A percentile compares a stretch with the other conserved stretches of the same genome.
phyloP scores from a whole-genome alignment of 2,888 invertebrate species.

The Amiota communis region DNA sequence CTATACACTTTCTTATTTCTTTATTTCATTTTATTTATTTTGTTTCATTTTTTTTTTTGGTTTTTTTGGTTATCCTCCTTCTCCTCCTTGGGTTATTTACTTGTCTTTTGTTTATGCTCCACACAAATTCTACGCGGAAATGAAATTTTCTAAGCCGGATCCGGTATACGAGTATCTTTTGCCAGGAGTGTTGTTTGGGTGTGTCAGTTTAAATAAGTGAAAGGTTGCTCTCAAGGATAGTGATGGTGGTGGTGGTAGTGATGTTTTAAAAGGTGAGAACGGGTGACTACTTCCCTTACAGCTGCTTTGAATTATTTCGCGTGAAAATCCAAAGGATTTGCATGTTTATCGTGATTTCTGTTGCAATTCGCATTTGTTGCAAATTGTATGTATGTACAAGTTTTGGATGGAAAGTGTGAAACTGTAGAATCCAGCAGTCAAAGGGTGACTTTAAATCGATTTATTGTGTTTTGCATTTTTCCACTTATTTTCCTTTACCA shows the following conservation, averaged over 20 bases:
- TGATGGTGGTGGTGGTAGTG: neutral
- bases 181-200: neutral
- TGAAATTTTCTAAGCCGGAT: constrained; percentile 21
- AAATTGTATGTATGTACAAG: constrained; percentile 21
- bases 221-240: neutral
- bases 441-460: too few species aligned
- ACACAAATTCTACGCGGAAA: constrained; percentile 23
- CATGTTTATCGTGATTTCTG: constrained; percentile 57
- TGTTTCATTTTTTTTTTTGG: constrained; percentile 2
- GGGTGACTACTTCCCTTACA: neutral
- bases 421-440: neutral
- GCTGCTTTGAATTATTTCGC: constrained; percentile 26
- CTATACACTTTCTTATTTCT: neutral
- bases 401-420: too few species aligned
- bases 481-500: neutral
- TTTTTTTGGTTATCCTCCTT: neutral
- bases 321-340: constrained; percentile 55
- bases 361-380: neutral
- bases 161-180: neutral
- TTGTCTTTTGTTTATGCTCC: constrained; percentile 20
- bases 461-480: too few species aligned
- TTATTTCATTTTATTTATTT: constrained; percentile 14
- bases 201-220: constrained; percentile 13
- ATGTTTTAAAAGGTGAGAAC: too few species aligned
- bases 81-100: neutral